phyloP scores from a whole-genome alignment of 2,113 vertebrate genomes.

The Eupsittula cactorum region DNA sequence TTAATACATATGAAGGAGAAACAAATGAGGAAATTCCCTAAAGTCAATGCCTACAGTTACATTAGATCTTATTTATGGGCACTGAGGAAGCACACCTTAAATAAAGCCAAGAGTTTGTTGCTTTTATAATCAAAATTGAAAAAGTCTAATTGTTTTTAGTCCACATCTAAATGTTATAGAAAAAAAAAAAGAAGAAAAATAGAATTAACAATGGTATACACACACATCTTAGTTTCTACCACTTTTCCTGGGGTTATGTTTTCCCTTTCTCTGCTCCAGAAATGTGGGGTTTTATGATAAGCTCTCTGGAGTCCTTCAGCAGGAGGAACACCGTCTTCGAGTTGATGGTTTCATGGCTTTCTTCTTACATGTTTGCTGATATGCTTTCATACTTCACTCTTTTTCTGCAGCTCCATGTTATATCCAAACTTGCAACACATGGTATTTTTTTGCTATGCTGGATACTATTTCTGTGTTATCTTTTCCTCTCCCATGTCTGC shows the following conservation, averaged over 20 bases:
- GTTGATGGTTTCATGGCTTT: not conserved
- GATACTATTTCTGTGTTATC: not conserved
- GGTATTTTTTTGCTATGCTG: not conserved
- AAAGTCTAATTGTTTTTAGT: not conserved
- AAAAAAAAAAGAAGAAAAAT: not conserved
- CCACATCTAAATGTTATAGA: not conserved
- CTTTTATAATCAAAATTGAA: not conserved
- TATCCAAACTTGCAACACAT: rapidly evolving
- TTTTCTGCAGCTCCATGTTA: not conserved
- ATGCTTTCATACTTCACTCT: not conserved
- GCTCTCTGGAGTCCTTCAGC: not conserved
- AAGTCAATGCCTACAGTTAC: not conserved
- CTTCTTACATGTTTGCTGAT: not conserved
- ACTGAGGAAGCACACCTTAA: not conserved
- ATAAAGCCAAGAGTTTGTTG: not conserved
- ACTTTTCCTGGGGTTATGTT: not conserved
- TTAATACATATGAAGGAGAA: not conserved
- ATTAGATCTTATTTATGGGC: not conserved
- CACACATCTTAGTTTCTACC: not conserved
- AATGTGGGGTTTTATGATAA: not conserved
- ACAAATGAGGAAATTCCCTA: not conserved
- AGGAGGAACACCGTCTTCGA: rapidly evolving
- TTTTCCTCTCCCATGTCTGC: not conserved
- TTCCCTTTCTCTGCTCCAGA: not conserved
- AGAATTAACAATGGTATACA: not conserved